phyloP scores from a whole-genome alignment of 2,113 vertebrate genomes.

The Onychorhynchus coronatus region DNA sequence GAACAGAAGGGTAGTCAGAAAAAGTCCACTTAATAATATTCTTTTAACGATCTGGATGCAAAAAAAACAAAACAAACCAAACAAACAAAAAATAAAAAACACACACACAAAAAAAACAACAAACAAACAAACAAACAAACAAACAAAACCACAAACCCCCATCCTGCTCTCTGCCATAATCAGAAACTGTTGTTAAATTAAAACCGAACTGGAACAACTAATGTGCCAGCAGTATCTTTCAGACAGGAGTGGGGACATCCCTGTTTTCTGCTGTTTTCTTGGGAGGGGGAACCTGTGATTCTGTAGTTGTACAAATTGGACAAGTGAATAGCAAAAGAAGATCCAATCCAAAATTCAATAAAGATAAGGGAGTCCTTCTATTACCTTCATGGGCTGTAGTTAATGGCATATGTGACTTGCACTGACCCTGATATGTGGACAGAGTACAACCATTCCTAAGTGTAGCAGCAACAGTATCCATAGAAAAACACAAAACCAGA shows the following conservation, averaged over 20 bases:
- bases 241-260: neutral
- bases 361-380: neutral
- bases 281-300: fast-evolving
- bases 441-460: neutral
- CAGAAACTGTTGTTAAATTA: neutral
- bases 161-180: neutral
- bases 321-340: neutral
- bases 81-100: no score
- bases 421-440: neutral
- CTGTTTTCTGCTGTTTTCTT: neutral
- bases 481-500: neutral
- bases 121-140: neutral
- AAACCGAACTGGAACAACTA: neutral
- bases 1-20: neutral
- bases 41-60: neutral
- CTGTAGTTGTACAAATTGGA: neutral
- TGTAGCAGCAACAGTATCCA: neutral
- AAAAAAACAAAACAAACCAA: neutral
- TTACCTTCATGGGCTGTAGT: neutral
- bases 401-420: neutral
- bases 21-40: neutral
- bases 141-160: neutral
- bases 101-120: neutral
- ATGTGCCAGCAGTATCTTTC: neutral
- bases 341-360: neutral